Evolutionary conservation across 2,888 invertebrate genomes (phyloP).

Genomic region (Ophion ventricosus): DNA sequence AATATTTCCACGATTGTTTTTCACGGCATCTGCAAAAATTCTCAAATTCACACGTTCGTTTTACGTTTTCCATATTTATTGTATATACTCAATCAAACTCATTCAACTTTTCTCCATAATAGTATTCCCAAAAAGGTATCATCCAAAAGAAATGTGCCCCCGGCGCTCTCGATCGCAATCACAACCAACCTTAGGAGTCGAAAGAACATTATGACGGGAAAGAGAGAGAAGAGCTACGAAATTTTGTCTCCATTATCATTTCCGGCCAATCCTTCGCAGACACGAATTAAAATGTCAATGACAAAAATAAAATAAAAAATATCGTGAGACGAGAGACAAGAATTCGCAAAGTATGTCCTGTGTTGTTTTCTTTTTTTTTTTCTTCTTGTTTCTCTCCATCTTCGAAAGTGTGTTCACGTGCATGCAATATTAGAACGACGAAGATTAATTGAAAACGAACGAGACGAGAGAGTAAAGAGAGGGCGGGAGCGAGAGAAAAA

Average conservation of each 20-base stretch:
- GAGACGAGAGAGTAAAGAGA: conserved; percentile 23
- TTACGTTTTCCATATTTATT: background rate
- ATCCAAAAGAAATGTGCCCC: background rate
- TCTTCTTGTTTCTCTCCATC: conserved; percentile 37
- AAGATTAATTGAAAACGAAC: conserved; percentile 63
- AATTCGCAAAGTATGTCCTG: conserved; percentile 23
- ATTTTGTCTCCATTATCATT: conserved; percentile 60
- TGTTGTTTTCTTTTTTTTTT: conserved; percentile 15
- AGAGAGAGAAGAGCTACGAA: background rate
- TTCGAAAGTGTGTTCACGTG: conserved; percentile 77
- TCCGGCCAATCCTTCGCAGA: conserved; percentile 73
- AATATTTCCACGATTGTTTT: background rate
- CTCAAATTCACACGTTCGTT: background rate
- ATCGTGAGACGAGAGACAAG: conserved; percentile 9
- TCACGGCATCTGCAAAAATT: background rate
- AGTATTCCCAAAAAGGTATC: background rate
- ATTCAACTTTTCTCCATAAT: background rate
- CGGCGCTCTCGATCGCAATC: conserved; percentile 18
- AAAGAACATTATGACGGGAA: background rate
- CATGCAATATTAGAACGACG: conserved; percentile 78
- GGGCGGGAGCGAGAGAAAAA: conserved; percentile 43
- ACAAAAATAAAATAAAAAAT: background rate
- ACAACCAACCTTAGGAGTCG: background rate
- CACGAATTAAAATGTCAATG: conserved; percentile 43
- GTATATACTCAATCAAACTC: background rate